A percentile compares a stretch with the other conserved stretches of the same genome.
phyloP scores from a whole-genome alignment of 2,113 vertebrate species.

The Pseudonaja textilis region DNA sequence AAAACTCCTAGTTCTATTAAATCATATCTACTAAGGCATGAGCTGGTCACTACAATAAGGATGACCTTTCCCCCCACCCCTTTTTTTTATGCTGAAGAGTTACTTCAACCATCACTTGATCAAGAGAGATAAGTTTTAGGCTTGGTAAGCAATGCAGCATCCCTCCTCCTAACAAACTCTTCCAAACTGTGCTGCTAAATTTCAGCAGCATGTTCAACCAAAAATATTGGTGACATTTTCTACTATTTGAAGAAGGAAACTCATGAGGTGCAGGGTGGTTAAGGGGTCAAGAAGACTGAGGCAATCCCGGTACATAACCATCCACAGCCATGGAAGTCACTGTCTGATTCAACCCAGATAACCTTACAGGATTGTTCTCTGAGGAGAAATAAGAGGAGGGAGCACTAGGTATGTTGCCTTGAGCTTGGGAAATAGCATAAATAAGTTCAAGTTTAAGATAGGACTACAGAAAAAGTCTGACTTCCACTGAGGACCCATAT shows the following conservation, averaged over 20 bases:
- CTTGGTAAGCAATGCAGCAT: not conserved
- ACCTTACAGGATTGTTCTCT: not conserved
- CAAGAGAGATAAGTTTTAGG: not conserved
- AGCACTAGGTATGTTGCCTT: not conserved
- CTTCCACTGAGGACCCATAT: no score
- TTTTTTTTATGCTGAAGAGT: not conserved
- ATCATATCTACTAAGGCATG: not conserved
- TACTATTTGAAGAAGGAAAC: not conserved
- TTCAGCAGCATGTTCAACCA: not conserved
- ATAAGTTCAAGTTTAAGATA: no score
- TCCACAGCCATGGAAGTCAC: not conserved
- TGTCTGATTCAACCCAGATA: not conserved
- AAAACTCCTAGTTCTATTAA: not conserved
- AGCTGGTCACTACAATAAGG: not conserved
- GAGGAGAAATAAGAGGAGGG: not conserved
- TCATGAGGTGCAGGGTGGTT: not conserved
- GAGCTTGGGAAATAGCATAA: not conserved
- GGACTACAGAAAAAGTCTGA: no score
- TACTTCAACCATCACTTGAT: not conserved
- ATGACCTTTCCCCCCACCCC: not conserved
- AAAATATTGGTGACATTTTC: not conserved
- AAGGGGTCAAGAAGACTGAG: not conserved
- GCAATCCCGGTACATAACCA: not conserved
- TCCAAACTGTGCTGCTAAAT: not conserved
- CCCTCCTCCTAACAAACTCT: not conserved